A percentile compares a stretch with the other conserved stretches of the same genome.
These are phyloP conservation scores for Aviceda subcristata DNA, from an alignment of 2,113 vertebrate species.

Conservation along the genomic window DNA sequence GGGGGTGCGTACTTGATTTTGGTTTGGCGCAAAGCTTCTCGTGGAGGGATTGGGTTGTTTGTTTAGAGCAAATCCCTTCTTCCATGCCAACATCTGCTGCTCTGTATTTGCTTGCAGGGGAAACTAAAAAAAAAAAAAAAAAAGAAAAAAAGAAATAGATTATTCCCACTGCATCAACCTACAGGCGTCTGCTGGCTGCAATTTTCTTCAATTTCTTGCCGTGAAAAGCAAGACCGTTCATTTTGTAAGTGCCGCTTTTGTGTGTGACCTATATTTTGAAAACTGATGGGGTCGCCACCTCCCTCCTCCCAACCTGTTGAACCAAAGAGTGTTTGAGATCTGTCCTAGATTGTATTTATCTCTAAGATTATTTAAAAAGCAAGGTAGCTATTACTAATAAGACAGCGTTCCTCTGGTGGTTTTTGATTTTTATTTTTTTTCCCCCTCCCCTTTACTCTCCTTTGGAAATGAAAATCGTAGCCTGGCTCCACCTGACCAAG, in stretches of 20 bases:
- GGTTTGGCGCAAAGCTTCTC: neutral
- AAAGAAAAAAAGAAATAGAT: conserved; percentile 48
- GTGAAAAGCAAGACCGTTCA: conserved; percentile 68
- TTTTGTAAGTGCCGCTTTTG: conserved; percentile 71
- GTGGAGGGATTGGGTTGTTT: conserved; percentile 51
- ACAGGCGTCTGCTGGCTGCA: conserved; percentile 60
- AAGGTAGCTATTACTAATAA: conserved; percentile 48
- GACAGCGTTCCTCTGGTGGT: neutral
- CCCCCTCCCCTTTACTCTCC: neutral
- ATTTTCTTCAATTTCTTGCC: conserved; percentile 73
- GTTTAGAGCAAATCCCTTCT: conserved; percentile 50
- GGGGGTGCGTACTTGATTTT: neutral
- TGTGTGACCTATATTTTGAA: conserved; percentile 70
- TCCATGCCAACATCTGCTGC: conserved; percentile 41
- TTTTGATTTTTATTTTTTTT: neutral
- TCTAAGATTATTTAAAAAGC: conserved; percentile 9
- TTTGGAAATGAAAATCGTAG: conserved; percentile 10
- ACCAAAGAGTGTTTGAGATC: neutral
- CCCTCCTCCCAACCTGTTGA: conserved; percentile 58
- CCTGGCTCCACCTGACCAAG: neutral
- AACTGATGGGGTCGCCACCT: conserved; percentile 60
- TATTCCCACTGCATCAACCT: conserved; percentile 62
- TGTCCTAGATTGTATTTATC: conserved; percentile 1
- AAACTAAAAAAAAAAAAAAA: neutral
- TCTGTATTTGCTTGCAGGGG: conserved; percentile 57